phyloP scores from a whole-genome alignment of 1,140 invertebrate species.

The Cepaea nemoralis region DNA sequence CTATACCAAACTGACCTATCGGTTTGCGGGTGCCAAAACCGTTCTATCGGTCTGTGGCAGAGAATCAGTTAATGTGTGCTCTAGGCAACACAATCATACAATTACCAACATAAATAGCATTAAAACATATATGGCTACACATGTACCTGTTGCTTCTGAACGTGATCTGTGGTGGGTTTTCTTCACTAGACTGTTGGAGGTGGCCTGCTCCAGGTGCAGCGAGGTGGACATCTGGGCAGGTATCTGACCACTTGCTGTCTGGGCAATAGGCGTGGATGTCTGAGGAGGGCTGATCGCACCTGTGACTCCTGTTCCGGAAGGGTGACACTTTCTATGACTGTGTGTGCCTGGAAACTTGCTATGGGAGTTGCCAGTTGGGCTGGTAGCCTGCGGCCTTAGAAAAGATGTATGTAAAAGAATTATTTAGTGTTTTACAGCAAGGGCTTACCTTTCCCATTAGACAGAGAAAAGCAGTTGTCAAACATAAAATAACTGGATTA shows the following conservation, averaged over 20 bases:
- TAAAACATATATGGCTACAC: background rate
- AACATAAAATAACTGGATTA: no score
- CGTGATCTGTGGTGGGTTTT: slow-evolving; percentile 89
- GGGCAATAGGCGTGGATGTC: slow-evolving; percentile 20
- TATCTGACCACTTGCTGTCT: slow-evolving; percentile 1
- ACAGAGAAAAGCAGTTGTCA: no score
- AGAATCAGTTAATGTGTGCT: no score
- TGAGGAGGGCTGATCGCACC: slow-evolving; percentile 45
- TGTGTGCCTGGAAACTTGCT: background rate
- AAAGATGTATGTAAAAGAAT: background rate
- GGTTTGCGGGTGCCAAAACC: no score
- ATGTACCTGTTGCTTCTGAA: slow-evolving; percentile 86
- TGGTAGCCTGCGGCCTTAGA: slow-evolving; percentile 5
- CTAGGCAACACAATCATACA: no score
- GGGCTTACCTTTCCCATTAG: no score
- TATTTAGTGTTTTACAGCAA: background rate
- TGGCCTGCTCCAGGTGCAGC: slow-evolving; percentile 25
- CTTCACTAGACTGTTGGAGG: slow-evolving; percentile 48
- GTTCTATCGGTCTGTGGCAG: no score
- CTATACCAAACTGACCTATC: no score
- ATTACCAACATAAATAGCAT: no score
- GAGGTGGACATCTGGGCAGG: slow-evolving; percentile 33
- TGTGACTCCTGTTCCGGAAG: slow-evolving; percentile 37
- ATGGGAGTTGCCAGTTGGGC: slow-evolving; percentile 9
- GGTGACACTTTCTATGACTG: background rate